Evolutionary conservation across 2,888 invertebrate species (phyloP).

Genomic region (Dusona sp.): DNA sequence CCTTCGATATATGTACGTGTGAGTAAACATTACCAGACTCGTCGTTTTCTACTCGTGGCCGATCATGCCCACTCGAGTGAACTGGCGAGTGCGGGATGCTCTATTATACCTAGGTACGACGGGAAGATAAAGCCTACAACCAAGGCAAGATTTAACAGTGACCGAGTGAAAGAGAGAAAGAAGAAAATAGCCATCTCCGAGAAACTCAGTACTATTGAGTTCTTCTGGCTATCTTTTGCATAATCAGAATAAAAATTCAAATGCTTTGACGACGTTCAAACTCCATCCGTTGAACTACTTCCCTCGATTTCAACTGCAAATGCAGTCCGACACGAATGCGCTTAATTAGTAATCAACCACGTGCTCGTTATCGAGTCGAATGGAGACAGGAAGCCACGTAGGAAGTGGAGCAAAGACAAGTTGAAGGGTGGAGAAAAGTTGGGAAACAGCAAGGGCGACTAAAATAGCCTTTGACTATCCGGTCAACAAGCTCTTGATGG

Average conservation of each 20-base stretch:
- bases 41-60: slow-evolving; percentile 32
- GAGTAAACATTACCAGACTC: slow-evolving; percentile 8
- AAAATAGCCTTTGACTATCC: slow-evolving; percentile 50
- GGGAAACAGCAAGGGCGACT: slow-evolving; percentile 20
- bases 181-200: slow-evolving; percentile 26
- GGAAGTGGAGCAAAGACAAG: slow-evolving; percentile 23
- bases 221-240: slow-evolving; percentile 1
- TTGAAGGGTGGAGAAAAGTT: background rate
- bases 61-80: slow-evolving; percentile 10
- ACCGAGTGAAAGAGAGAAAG: background rate
- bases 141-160: background rate
- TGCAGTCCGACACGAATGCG: slow-evolving; percentile 40
- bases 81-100: slow-evolving; percentile 15
- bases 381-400: slow-evolving; percentile 42
- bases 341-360: slow-evolving; percentile 62
- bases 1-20: slow-evolving; percentile 3
- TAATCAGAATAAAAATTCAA: slow-evolving; percentile 41
- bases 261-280: slow-evolving; percentile 2
- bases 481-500: slow-evolving; percentile 29
- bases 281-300: slow-evolving; percentile 26
- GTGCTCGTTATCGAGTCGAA: slow-evolving; percentile 46
- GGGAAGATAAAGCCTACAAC: slow-evolving; percentile 35
- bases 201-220: background rate
- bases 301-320: slow-evolving; percentile 14
- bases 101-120: slow-evolving; percentile 4